These are phyloP conservation scores for Amphiprion percula DNA, from an alignment of 2,113 vertebrate genomes.

Conservation along the genomic window DNA sequence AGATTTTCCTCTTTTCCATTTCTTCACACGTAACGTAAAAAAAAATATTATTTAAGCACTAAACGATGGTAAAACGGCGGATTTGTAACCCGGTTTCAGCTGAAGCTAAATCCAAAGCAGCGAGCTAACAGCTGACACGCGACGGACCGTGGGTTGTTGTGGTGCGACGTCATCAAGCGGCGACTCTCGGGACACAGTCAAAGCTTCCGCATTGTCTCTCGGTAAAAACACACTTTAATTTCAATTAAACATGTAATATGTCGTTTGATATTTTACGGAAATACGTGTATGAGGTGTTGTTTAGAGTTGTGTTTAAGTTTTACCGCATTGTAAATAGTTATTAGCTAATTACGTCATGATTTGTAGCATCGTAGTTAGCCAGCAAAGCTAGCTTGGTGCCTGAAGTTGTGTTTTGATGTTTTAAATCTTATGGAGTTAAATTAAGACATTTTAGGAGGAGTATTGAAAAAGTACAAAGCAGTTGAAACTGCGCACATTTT, in stretches of 20 bases:
- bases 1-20: background rate
- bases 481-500: too few relatives aligned
- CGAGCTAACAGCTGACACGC: background rate
- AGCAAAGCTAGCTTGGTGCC: background rate
- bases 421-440: too few relatives aligned
- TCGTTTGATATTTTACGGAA: too few relatives aligned
- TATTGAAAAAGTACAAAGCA: too few relatives aligned
- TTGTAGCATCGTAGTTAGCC: too few relatives aligned
- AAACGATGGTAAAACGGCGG: background rate
- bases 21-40: background rate
- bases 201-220: background rate
- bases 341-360: too few relatives aligned
- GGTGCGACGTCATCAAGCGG: constrained; percentile 40
- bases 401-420: background rate
- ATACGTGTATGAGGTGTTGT: too few relatives aligned
- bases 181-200: background rate
- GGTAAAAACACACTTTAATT: background rate
- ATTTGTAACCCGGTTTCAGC: background rate
- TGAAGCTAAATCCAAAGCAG: background rate
- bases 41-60: background rate
- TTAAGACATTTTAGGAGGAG: too few relatives aligned
- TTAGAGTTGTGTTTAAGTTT: too few relatives aligned
- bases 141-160: constrained; percentile 27
- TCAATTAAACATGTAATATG: background rate
- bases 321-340: too few relatives aligned